Base-by-base conservation (phyloP, 2,797 vertebrate species). In the Kryptolebias ocellatus region DNA sequence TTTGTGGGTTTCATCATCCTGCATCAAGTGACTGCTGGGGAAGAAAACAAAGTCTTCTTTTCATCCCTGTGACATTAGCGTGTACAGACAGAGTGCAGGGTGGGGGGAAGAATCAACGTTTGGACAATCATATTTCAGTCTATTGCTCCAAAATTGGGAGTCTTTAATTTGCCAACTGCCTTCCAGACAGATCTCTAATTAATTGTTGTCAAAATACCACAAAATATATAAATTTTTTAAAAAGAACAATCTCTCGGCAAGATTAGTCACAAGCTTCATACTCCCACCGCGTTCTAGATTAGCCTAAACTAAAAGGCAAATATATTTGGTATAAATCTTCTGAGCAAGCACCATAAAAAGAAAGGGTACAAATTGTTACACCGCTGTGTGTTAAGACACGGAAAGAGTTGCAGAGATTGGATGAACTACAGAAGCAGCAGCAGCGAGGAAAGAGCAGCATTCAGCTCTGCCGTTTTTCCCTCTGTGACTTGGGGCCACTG, bases 1-100 rank as follows among this genome's bases (percentile, higher is more conserved):
- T 90, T 90, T 88, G 83, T 81, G 77, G 76, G 85, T 94, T 94
- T 94, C 93, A 94, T 94, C 93, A 94, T 91, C 86, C 88, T 74
- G 87, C 86, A 89, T 92, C 89, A 87, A 93, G 87, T 89, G 86
- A 92, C 84, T 87, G 78, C 83, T 68, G 75, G 75, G 81, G 80
- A 24, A 68, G 78, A 90, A 92, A 91, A 93, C 87, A 90, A 90
- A 88, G 86, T 77, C 79, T 83, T 72, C 84, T 86, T 88, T 82
- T 87, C 83, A 83, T 86, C 60, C 70, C 79, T 76, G 79, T 89
- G 83, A 92, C 87, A 90, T 87, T 82, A 85, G 63, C 4, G 39
- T 63, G 60, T 54, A 78, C 66, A 64, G 78, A 71, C 71, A 10
- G 14, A 59, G 63, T 9, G 17, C 49, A 68, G 20, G 20, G 20